Percentiles rank a stretch among this genome's conserved stretches.
phyloP scores from a whole-genome alignment of 2,113 vertebrate genomes.

The Brevimyrus niger region DNA sequence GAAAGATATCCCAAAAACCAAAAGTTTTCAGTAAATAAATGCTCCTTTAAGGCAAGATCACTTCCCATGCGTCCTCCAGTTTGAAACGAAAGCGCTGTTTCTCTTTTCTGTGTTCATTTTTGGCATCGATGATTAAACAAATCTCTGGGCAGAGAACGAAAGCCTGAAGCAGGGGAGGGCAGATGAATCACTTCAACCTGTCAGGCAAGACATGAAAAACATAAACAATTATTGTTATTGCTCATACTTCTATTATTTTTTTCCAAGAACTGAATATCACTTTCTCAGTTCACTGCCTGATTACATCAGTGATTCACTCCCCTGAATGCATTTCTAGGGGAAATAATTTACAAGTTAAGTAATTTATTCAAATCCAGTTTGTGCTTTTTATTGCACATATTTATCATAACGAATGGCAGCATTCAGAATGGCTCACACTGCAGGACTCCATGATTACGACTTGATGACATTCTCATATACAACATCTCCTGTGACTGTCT shows the following conservation, averaged over 20 bases:
- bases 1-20: not conserved
- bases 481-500: conserved; percentile 79
- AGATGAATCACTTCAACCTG: conserved; percentile 29
- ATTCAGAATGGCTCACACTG: conserved; percentile 5
- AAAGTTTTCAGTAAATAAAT: not conserved
- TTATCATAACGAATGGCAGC: not conserved
- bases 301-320: not conserved
- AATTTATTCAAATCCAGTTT: not conserved
- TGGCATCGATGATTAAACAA: not conserved
- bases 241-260: not conserved
- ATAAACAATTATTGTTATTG: not conserved
- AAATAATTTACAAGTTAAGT: not conserved
- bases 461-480: conserved; percentile 94
- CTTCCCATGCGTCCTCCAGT: not conserved
- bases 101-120: not conserved
- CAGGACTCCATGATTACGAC: conserved; percentile 59
- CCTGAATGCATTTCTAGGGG: not conserved
- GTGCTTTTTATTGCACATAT: not conserved
- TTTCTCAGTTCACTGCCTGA: not conserved
- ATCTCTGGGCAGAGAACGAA: conserved; percentile 36
- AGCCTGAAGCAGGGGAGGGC: conserved; percentile 65
- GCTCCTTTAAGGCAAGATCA: conserved; percentile 3
- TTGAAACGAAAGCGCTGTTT: not conserved
- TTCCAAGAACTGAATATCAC: not conserved
- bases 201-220: not conserved